A percentile compares a stretch with the other conserved stretches of the same genome.
These are phyloP conservation scores for Zaprionus camerounensis DNA, from an alignment of 1,140 invertebrate species.

Conservation along the genomic window DNA sequence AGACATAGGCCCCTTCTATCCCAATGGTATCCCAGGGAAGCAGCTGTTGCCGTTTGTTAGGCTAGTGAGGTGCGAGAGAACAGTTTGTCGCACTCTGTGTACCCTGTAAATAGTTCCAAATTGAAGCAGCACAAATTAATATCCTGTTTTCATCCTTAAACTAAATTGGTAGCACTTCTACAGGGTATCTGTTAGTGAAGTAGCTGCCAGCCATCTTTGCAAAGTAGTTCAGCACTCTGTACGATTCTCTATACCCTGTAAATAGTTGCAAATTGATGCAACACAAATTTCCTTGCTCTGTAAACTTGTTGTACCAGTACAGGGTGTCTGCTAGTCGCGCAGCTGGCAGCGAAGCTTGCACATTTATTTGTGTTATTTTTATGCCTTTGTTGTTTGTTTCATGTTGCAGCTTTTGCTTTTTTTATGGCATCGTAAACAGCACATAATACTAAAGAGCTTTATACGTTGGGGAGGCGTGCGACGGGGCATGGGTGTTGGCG, in stretches of 20 bases:
- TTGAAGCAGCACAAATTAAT: not conserved
- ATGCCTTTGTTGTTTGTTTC: slow-evolving; percentile 47
- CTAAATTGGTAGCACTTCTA: not conserved
- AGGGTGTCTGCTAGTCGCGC: slow-evolving; percentile 4
- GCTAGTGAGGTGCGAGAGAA: not conserved
- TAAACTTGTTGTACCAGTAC: not conserved
- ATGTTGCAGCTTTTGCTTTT: slow-evolving; percentile 41
- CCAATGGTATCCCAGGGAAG: not conserved
- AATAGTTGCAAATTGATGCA: not conserved
- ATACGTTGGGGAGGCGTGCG: not conserved
- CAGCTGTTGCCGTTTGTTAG: slow-evolving; percentile 8
- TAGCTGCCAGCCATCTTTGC: too few species aligned
- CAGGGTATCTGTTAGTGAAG: too few species aligned
- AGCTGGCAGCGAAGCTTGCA: not conserved
- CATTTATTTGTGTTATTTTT: slow-evolving; percentile 25
- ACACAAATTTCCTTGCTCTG: accelerated
- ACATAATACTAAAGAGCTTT: slow-evolving; percentile 56
- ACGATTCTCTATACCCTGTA: not conserved
- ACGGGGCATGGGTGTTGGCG: not conserved
- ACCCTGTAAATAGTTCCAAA: not conserved
- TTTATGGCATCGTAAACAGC: slow-evolving; percentile 56
- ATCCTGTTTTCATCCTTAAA: not conserved
- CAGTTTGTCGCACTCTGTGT: not conserved
- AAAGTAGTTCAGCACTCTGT: too few species aligned
- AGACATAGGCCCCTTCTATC: not conserved